Evolutionary conservation across 1,140 invertebrate genomes (phyloP).

Genomic region (Triops cancriformis): DNA sequence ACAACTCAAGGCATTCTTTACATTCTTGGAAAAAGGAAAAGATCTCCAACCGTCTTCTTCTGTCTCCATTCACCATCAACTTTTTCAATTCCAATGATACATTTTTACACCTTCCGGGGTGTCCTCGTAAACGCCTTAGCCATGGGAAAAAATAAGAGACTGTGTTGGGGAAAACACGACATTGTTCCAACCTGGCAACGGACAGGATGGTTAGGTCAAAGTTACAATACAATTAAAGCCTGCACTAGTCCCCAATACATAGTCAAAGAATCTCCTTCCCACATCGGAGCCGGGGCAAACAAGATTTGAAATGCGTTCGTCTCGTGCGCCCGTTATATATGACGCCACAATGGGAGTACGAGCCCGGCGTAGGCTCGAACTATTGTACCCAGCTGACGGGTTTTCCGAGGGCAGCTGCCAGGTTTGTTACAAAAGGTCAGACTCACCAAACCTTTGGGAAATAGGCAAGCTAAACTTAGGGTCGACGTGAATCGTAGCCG

Average conservation of each 20-base stretch:
- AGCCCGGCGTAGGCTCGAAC: not conserved
- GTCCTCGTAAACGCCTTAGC: not conserved
- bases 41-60: not conserved
- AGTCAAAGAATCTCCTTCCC: no score
- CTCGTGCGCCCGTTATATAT: no score
- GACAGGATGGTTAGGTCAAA: slow-evolving; percentile 5
- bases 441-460: not conserved
- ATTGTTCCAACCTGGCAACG: not conserved
- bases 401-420: not conserved
- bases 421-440: not conserved
- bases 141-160: slow-evolving; percentile 1
- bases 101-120: not conserved
- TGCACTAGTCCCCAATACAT: no score
- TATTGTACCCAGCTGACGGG: not conserved
- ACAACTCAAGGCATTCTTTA: not conserved
- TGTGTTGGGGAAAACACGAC: not conserved
- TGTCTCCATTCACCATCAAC: not conserved
- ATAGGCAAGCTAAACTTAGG: not conserved
- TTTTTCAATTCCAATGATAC: not conserved
- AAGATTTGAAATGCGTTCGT: no score
- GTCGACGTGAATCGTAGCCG: not conserved
- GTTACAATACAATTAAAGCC: not conserved
- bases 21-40: not conserved
- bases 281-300: no score
- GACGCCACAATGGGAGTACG: not conserved